phyloP scores from a whole-genome alignment of 2,113 vertebrate species.

The Pelusios castaneus region DNA sequence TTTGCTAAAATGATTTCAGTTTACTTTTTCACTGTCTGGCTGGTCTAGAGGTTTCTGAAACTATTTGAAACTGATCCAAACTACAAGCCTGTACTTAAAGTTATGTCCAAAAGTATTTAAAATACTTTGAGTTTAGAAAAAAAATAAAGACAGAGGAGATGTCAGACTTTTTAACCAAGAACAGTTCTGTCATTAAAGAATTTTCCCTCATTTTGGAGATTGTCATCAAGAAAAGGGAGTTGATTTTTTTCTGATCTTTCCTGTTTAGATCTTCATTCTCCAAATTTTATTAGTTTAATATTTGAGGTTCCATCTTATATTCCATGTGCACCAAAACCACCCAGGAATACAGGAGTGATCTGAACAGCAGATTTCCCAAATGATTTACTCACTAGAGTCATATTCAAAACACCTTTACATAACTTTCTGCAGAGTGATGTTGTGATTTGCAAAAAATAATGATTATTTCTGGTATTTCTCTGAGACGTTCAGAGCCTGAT shows the following conservation, averaged over 20 bases:
- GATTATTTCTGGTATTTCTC: neutral
- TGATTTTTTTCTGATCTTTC: neutral
- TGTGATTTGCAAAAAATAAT: neutral
- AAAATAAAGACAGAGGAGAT: neutral
- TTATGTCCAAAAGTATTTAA: neutral
- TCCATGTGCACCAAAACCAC: neutral
- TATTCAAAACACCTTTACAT: neutral
- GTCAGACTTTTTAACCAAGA: neutral
- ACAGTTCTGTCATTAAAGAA: neutral
- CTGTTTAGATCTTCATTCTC: neutral
- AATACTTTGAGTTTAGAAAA: neutral
- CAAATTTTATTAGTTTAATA: neutral
- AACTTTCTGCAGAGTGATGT: neutral
- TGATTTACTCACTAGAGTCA: neutral
- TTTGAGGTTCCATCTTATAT: neutral
- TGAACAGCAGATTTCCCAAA: neutral
- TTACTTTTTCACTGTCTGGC: neutral
- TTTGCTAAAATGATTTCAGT: neutral
- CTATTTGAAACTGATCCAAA: neutral
- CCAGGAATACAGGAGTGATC: neutral
- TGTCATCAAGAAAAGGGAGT: neutral
- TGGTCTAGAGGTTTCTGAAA: neutral
- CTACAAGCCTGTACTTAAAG: neutral
- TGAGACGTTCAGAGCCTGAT: neutral
- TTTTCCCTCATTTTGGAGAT: neutral